These are phyloP conservation scores for Apeltes quadracus DNA, from an alignment of 2,113 vertebrate genomes.

Conservation along the genomic window DNA sequence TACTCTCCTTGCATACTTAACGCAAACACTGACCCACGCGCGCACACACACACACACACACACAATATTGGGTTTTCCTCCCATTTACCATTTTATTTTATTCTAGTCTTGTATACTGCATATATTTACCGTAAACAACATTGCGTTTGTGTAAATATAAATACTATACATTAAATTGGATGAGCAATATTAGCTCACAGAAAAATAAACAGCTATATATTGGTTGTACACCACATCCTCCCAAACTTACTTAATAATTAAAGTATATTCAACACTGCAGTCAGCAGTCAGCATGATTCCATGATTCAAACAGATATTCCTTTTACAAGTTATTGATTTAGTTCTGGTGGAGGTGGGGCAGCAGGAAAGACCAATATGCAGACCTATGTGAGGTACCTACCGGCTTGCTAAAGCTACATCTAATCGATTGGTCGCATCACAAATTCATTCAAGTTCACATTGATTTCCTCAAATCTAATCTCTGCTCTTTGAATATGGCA, in stretches of 20 bases:
- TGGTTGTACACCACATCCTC: not conserved
- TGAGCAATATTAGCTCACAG: not conserved
- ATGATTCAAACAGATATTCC: not conserved
- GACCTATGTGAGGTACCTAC: constrained; percentile 1
- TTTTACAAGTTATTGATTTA: constrained; percentile 31
- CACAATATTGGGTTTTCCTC: not conserved
- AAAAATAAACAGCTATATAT: not conserved
- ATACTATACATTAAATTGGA: not conserved
- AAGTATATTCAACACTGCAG: not conserved
- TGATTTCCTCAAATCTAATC: constrained; percentile 27
- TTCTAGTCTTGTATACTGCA: not conserved
- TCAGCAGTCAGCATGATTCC: not conserved
- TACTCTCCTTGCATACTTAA: no score
- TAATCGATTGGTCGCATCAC: constrained; percentile 14
- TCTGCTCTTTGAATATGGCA: constrained; percentile 16
- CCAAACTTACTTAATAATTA: not conserved
- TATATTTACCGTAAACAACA: not conserved
- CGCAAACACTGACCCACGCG: no score
- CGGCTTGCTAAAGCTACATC: constrained; percentile 8
- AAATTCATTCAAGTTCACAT: constrained; percentile 24
- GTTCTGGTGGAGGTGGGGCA: constrained; percentile 3
- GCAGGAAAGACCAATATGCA: not conserved
- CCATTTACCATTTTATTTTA: not conserved
- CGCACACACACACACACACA: not conserved
- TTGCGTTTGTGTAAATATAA: not conserved